Conservation (phyloP, 2,888 invertebrate species). For the Cryptocephalus primarius region DNA sequence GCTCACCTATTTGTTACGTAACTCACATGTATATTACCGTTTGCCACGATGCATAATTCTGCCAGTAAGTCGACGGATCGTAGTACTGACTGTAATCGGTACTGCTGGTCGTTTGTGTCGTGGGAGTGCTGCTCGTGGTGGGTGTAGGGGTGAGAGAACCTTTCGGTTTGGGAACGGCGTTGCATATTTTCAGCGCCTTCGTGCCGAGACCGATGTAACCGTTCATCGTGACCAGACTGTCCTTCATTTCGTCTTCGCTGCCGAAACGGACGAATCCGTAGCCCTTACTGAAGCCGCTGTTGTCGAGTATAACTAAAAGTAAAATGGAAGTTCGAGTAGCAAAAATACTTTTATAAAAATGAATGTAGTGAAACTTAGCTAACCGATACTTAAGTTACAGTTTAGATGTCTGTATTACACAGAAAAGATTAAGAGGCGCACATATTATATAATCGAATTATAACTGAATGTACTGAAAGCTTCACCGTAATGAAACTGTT, state of each 20-base stretch:
- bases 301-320: conserved; percentile 73
- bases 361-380: too few relatives aligned
- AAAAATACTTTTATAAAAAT: too few relatives aligned
- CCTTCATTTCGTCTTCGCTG: conserved; percentile 87
- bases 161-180: conserved; percentile 81
- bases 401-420: too few relatives aligned
- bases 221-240: conserved; percentile 87
- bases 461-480: too few relatives aligned
- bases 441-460: too few relatives aligned
- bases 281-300: conserved; percentile 83
- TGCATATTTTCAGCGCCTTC: conserved; percentile 83
- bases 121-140: conserved; percentile 30
- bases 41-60: conserved; percentile 73
- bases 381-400: too few relatives aligned
- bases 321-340: neutral
- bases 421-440: too few relatives aligned
- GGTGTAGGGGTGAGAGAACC: conserved; percentile 37
- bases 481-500: too few relatives aligned
- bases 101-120: conserved; percentile 21
- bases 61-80: conserved; percentile 78
- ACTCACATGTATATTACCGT: neutral
- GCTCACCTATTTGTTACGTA: too few relatives aligned
- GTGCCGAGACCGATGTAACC: conserved; percentile 80
- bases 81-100: conserved; percentile 68
- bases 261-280: conserved; percentile 94